Evolutionary conservation across 2,888 invertebrate species (phyloP).

Genomic region (Microctonus brassicae): DNA sequence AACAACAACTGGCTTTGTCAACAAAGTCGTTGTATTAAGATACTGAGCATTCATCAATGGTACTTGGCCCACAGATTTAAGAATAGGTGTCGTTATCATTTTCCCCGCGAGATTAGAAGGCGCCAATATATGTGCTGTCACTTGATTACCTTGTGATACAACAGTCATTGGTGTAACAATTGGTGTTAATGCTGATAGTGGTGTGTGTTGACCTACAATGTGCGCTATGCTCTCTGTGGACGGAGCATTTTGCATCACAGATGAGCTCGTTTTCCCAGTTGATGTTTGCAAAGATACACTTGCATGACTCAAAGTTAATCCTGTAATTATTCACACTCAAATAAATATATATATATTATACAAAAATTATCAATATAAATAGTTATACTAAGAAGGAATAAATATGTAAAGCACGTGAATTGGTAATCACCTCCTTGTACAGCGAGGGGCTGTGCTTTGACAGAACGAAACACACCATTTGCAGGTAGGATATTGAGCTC

Average conservation of each 20-base stretch:
- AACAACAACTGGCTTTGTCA: constrained; percentile 79
- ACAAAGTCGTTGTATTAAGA: constrained; percentile 74
- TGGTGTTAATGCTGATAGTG: constrained; percentile 74
- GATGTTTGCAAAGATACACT: constrained; percentile 68
- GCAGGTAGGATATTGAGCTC: constrained; percentile 68
- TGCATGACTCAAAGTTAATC: constrained; percentile 69
- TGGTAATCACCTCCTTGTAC: constrained; percentile 62
- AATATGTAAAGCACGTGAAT: constrained; percentile 18
- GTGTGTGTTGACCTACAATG: constrained; percentile 66
- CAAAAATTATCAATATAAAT: not conserved
- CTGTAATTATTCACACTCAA: constrained; percentile 47
- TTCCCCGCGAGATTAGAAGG: constrained; percentile 77
- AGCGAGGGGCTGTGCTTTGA: constrained; percentile 61
- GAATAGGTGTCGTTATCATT: constrained; percentile 73
- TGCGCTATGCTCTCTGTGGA: constrained; percentile 69
- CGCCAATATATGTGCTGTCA: constrained; percentile 76
- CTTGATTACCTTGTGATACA: constrained; percentile 75
- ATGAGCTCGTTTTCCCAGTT: constrained; percentile 56
- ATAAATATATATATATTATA: constrained; percentile 15
- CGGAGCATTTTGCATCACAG: constrained; percentile 63
- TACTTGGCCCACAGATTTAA: constrained; percentile 74
- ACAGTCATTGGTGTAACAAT: constrained; percentile 73
- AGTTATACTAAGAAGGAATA: not conserved
- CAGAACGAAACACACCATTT: constrained; percentile 64
- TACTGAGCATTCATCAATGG: constrained; percentile 80